Conservation (phyloP, 2,113 vertebrate genomes). For the Promerops cafer region DNA sequence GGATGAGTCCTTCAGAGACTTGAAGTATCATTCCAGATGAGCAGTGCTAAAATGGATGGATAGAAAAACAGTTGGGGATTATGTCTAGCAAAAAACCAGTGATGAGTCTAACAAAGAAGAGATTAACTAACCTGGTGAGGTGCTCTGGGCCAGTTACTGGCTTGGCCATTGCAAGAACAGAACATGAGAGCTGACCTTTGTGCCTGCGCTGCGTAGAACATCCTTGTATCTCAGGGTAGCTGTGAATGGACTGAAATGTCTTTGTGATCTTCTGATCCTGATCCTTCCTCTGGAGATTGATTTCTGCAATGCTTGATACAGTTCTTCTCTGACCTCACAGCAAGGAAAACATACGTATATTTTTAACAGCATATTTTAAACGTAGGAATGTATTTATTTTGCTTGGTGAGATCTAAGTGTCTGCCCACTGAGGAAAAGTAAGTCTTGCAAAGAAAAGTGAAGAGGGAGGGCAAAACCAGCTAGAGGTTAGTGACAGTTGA, state of each 20-base stretch:
- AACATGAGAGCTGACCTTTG: background rate
- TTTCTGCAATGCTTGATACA: background rate
- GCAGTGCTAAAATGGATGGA: background rate
- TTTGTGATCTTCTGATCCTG: background rate
- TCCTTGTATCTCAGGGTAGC: background rate
- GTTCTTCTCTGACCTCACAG: background rate
- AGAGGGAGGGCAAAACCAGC: background rate
- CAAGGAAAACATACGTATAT: background rate
- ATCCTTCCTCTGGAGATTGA: background rate
- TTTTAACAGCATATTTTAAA: background rate
- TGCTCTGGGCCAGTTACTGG: background rate
- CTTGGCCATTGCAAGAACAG: background rate
- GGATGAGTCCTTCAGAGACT: background rate
- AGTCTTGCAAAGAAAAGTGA: background rate
- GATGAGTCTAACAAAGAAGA: background rate
- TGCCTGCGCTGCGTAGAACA: background rate
- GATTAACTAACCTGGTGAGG: background rate
- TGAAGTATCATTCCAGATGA: background rate
- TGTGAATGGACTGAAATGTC: background rate
- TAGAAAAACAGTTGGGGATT: background rate
- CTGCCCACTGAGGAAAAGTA: background rate
- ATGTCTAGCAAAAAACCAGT: background rate
- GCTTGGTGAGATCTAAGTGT: background rate
- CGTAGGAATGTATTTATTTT: background rate
- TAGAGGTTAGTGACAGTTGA: background rate